Percentiles rank a stretch among this genome's conserved stretches.
These are phyloP conservation scores for Meloe dianella DNA, from an alignment of 2,888 invertebrate genomes.

Conservation along the genomic window DNA sequence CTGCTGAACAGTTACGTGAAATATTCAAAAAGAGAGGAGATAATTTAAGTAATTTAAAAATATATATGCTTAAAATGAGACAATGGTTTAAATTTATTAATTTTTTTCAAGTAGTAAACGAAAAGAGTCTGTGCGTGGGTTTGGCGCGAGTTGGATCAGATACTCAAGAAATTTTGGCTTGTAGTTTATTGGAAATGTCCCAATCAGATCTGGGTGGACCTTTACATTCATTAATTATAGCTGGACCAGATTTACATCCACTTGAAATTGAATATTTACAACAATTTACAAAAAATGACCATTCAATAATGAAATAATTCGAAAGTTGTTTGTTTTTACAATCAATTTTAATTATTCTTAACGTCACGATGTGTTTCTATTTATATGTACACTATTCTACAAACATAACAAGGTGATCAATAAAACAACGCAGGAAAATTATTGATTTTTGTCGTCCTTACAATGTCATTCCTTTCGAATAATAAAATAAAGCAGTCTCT, in stretches of 20 bases:
- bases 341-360: not conserved
- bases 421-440: conserved; percentile 28
- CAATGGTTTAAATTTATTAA: too few relatives aligned
- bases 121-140: conserved; percentile 78
- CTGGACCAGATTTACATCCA: conserved; percentile 84
- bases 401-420: conserved; percentile 16
- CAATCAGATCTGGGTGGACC: conserved; percentile 81
- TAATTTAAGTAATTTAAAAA: conserved; percentile 33
- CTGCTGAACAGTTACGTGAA: conserved; percentile 81
- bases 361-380: not conserved
- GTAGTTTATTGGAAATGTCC: conserved; percentile 76
- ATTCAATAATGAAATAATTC: conserved; percentile 13
- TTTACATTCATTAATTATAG: conserved; percentile 91
- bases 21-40: conserved; percentile 62
- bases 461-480: conserved; percentile 1
- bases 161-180: conserved; percentile 79
- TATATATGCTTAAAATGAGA: too few relatives aligned
- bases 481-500: not conserved
- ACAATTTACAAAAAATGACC: conserved; percentile 63
- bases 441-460: conserved; percentile 20
- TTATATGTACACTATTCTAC: not conserved
- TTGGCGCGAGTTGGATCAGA: conserved; percentile 89
- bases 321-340: not conserved
- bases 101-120: conserved; percentile 52
- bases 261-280: conserved; percentile 87